Base-by-base conservation (phyloP, 2,797 vertebrate genomes). In the Uromys caudimaculatus region DNA sequence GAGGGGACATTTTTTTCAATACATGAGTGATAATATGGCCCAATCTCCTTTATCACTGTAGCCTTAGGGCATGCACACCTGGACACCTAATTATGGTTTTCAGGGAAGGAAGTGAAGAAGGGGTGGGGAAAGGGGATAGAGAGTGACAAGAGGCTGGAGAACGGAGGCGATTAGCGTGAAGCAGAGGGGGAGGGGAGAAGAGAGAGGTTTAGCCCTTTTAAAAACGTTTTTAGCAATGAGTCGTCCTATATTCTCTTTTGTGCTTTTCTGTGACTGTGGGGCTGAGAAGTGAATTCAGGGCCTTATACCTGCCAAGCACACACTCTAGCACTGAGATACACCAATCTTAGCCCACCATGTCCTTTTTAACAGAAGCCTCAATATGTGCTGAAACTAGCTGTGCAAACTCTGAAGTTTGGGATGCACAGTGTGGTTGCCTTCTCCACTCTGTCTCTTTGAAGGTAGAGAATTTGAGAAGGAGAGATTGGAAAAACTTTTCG, bases 1-100 rank as follows among this genome's bases (percentile, higher is more conserved):
- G 27, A 95, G 91, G 79, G 58, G 69, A 85, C 91, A 96, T 90
- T 87, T 10, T 62, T 85, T 89, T 78, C 67, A 75, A 67, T 69
- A 41, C 41, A 2, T 41, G 56, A 93, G 41, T 76, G 24, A 56
- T 1, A 75, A 11, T n/a, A 56, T 67, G 87, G 23, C 60, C 52
- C 88, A 69, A 52, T 94, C 47, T 82, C 64, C 81, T 91, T 90
- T 82, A 76, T 47, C 16, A 96, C 52, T 56, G 29, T 56, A 81
- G 82, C 19, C 35, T n/a, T 41, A 2, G 41, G 52, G 81, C 0
- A 17, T 78, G 29, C 6, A n/a, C 12, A 73, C 11, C 84, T 0
- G 32, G 64, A 27, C 32, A 85, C 21, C 14, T 21, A 79, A 23
- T 58, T 93, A 54, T 79, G 38, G 9, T n/a, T 79, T 89, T 60